These are phyloP conservation scores for Crotalus helleri DNA, from an alignment of 2,113 vertebrate genomes.

Conservation along the genomic window DNA sequence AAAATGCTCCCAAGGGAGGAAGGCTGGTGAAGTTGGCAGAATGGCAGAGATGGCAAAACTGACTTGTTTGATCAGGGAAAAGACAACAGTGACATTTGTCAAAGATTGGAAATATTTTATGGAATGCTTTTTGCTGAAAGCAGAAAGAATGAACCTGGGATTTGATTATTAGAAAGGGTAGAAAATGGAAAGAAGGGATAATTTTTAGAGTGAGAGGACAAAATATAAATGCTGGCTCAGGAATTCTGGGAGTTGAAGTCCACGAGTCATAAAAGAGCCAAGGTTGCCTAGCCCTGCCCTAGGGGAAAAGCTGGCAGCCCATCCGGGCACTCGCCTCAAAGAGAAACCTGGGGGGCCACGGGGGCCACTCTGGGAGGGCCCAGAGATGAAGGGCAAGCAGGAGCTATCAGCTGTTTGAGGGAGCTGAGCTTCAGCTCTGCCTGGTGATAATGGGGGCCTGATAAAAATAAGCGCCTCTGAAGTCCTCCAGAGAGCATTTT, in stretches of 20 bases:
- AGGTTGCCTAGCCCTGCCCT: not conserved
- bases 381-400: not conserved
- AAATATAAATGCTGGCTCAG: not conserved
- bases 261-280: too few relatives aligned
- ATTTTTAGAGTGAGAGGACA: not conserved
- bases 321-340: not conserved
- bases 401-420: not conserved
- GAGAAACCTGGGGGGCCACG: not conserved
- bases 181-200: not conserved
- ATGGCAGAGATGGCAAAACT: not conserved
- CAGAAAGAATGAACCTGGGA: not conserved
- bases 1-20: not conserved
- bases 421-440: not conserved
- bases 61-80: not conserved
- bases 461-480: not conserved
- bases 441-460: not conserved
- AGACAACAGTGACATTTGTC: not conserved
- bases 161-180: not conserved
- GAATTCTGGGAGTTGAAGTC: too few relatives aligned
- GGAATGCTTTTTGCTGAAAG: not conserved
- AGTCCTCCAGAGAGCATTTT: not conserved
- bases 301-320: not conserved
- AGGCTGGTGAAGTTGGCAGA: not conserved
- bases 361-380: not conserved
- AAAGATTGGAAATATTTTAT: not conserved